Evolutionary conservation across 1,140 invertebrate genomes (phyloP).

Genomic region (Drosophila kurseongensis): DNA sequence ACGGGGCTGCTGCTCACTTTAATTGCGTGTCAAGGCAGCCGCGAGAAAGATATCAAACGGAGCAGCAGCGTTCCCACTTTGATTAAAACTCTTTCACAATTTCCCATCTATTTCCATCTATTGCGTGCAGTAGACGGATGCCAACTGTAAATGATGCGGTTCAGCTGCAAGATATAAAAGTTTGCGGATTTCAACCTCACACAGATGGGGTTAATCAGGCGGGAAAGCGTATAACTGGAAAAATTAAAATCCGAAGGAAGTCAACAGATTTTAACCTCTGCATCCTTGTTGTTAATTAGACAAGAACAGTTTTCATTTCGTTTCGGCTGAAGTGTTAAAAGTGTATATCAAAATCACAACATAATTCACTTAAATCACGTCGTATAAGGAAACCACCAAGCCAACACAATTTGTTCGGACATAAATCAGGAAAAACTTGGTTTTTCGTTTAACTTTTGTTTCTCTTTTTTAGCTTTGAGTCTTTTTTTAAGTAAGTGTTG

Average conservation of each 20-base stretch:
- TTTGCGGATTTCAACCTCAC: constrained; percentile 31
- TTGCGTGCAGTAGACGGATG: constrained; percentile 35
- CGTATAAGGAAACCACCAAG: constrained; percentile 28
- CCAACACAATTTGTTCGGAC: constrained; percentile 46
- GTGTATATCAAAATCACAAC: constrained; percentile 21
- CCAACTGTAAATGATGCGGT: constrained; percentile 27
- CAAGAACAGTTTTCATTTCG: constrained; percentile 24
- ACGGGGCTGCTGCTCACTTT: constrained; percentile 5
- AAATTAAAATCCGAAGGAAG: constrained; percentile 18
- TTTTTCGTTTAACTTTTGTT: constrained; percentile 20
- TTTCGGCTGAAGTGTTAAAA: constrained; percentile 12
- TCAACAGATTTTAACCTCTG: constrained; percentile 1
- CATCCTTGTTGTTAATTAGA: constrained; percentile 19
- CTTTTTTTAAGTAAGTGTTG: constrained; percentile 13
- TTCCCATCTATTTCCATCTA: constrained; percentile 41
- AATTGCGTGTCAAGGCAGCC: constrained; percentile 50
- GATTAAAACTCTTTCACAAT: constrained; percentile 53
- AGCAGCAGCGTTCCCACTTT: constrained; percentile 28
- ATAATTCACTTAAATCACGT: constrained; percentile 38
- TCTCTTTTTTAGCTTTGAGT: constrained; percentile 7
- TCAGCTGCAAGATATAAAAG: constrained; percentile 16
- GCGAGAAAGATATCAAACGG: constrained; percentile 40
- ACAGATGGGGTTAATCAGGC: constrained; percentile 46
- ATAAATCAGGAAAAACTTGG: constrained; percentile 56
- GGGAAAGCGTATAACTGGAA: constrained; percentile 17